Evolutionary conservation across 2,888 invertebrate species (phyloP).

Genomic region (Caenorhabditis zanzibari): DNA sequence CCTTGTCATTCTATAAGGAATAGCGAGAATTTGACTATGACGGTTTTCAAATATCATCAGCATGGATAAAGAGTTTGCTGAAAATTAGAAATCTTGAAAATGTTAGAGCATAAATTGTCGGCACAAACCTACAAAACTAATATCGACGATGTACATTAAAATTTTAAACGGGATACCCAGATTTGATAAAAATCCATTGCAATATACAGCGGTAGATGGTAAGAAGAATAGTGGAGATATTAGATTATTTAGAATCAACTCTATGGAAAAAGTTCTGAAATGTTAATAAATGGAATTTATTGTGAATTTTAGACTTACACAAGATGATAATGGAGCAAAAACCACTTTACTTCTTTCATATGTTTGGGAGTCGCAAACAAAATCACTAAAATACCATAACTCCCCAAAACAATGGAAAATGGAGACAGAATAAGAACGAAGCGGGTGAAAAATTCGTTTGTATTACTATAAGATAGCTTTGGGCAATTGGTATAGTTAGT

Average conservation of each 20-base stretch:
- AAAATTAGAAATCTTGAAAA: neutral
- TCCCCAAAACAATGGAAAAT: constrained; percentile 9
- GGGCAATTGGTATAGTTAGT: neutral
- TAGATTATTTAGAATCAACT: neutral
- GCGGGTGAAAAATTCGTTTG: neutral
- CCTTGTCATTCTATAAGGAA: constrained; percentile 5
- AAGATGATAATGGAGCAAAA: constrained; percentile 4
- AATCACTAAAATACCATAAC: constrained; percentile 7
- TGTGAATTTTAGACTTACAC: neutral
- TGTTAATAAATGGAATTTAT: no score
- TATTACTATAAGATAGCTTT: neutral
- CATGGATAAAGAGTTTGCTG: neutral
- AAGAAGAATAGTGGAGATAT: constrained; percentile 1
- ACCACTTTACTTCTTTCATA: constrained; percentile 27
- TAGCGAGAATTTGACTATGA: constrained; percentile 9
- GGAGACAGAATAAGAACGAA: neutral
- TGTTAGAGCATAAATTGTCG: neutral
- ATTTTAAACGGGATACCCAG: neutral
- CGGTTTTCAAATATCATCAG: constrained; percentile 24
- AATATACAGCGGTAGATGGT: constrained; percentile 1
- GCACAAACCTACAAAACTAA: constrained; percentile 4
- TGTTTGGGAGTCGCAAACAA: constrained; percentile 4
- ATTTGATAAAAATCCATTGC: neutral
- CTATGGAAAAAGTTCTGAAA: constrained; percentile 19
- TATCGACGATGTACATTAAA: neutral